These are phyloP conservation scores for Gobio gobio DNA, from an alignment of 2,113 vertebrate species.

Conservation along the genomic window DNA sequence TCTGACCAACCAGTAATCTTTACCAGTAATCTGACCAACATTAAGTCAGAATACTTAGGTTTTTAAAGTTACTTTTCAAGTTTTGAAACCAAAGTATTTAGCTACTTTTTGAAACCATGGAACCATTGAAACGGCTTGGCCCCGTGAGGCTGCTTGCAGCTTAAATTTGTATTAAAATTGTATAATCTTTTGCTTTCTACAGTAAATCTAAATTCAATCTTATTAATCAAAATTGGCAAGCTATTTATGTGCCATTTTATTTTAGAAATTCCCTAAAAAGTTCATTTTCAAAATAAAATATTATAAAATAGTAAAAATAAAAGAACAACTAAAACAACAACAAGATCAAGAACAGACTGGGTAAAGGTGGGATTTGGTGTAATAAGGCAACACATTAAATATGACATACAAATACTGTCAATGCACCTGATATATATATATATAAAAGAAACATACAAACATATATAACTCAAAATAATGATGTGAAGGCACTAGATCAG, in stretches of 20 bases:
- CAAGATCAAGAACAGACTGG: not conserved
- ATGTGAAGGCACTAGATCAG: not conserved
- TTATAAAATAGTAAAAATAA: not conserved
- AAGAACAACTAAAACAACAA: not conserved
- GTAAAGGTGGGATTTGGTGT: not conserved
- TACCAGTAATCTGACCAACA: no score
- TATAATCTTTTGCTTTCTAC: not conserved
- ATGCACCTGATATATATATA: not conserved
- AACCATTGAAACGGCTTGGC: no score
- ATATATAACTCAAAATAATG: not conserved
- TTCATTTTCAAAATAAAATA: not conserved
- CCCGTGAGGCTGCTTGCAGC: no score
- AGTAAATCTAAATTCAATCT: not conserved
- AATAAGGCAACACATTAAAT: not conserved
- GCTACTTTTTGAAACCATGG: no score
- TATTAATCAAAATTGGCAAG: not conserved
- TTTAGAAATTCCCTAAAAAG: not conserved
- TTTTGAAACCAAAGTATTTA: no score
- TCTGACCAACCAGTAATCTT: no score
- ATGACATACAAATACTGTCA: not conserved
- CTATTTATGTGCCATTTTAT: not conserved
- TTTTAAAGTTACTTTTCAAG: no score
- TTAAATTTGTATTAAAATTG: not conserved
- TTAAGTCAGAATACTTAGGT: no score
- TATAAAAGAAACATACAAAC: not conserved